Evolutionary conservation across 1,140 invertebrate species (phyloP).

Genomic region (Drosophila carrolli): DNA sequence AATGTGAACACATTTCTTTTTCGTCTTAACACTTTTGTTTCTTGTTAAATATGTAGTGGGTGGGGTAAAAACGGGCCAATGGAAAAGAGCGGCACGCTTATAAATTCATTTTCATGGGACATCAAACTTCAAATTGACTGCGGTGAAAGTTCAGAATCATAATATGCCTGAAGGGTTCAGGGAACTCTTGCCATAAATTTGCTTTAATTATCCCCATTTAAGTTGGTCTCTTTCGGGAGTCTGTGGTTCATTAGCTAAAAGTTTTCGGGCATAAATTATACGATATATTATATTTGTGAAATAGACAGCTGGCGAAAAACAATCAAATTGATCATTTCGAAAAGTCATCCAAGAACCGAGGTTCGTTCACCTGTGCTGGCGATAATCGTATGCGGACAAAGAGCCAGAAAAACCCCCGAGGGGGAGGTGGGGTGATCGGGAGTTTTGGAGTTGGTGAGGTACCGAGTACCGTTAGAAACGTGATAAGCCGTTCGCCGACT

Average conservation of each 20-base stretch:
- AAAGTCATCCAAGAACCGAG: slow-evolving; percentile 54
- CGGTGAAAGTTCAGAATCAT: slow-evolving; percentile 65
- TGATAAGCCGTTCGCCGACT: slow-evolving; percentile 54
- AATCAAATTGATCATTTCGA: slow-evolving; percentile 60
- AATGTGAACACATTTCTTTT: slow-evolving; percentile 71
- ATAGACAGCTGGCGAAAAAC: slow-evolving; percentile 43
- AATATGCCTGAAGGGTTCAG: slow-evolving; percentile 18
- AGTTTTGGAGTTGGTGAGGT: slow-evolving; percentile 1
- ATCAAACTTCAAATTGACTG: slow-evolving; percentile 60
- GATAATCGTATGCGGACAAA: slow-evolving; percentile 65
- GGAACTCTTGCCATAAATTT: slow-evolving; percentile 49
- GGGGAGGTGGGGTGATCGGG: slow-evolving; percentile 8
- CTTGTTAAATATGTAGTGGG: slow-evolving; percentile 24
- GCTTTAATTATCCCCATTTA: slow-evolving; percentile 39
- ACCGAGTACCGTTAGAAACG: slow-evolving; percentile 64
- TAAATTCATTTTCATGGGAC: slow-evolving; percentile 58
- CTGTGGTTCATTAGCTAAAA: slow-evolving; percentile 43
- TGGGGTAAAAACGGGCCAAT: neutral
- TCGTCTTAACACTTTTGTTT: slow-evolving; percentile 76
- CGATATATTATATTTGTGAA: slow-evolving; percentile 52
- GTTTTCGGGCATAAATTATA: slow-evolving; percentile 66
- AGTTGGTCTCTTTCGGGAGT: slow-evolving; percentile 10
- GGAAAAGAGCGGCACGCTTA: slow-evolving; percentile 55
- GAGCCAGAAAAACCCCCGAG: slow-evolving; percentile 16
- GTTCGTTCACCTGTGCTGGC: slow-evolving; percentile 55